phyloP scores from a whole-genome alignment of 2,888 invertebrate genomes.

The Drosophila kuntzei region DNA sequence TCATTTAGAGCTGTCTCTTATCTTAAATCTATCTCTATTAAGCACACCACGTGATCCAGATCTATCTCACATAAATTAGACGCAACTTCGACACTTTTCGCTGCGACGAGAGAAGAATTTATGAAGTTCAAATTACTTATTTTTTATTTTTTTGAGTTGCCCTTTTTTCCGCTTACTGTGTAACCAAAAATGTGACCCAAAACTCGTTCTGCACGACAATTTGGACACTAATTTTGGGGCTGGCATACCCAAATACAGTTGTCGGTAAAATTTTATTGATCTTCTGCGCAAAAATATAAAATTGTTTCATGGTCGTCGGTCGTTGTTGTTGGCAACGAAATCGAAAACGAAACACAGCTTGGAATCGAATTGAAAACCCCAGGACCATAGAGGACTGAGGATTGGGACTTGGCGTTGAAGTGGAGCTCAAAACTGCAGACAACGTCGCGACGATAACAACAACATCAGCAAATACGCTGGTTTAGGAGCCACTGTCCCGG shows the following conservation, averaged over 20 bases:
- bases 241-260: conserved; percentile 69
- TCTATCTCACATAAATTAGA: conserved; percentile 48
- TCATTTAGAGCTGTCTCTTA: conserved; percentile 17
- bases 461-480: conserved; percentile 61
- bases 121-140: conserved; percentile 49
- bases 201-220: conserved; percentile 71
- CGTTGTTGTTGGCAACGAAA: conserved; percentile 51
- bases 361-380: conserved; percentile 71
- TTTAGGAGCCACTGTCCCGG: conserved; percentile 57
- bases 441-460: conserved; percentile 59
- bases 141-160: conserved; percentile 23
- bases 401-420: conserved; percentile 12
- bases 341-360: conserved; percentile 62
- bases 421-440: conserved; percentile 41
- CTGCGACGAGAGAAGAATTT: conserved; percentile 43
- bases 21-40: conserved; percentile 35
- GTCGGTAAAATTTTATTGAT: conserved; percentile 81
- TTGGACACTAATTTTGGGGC: conserved; percentile 72
- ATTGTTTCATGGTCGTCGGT: conserved; percentile 72
- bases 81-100: conserved; percentile 47
- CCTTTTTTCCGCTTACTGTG: conserved; percentile 53
- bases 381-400: conserved; percentile 37
- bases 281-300: conserved; percentile 75
- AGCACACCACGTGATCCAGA: conserved; percentile 20
- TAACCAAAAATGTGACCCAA: conserved; percentile 75